Evolutionary conservation across 2,113 vertebrate species (phyloP).

Genomic region (Gnathonemus echidnorhynchus): DNA sequence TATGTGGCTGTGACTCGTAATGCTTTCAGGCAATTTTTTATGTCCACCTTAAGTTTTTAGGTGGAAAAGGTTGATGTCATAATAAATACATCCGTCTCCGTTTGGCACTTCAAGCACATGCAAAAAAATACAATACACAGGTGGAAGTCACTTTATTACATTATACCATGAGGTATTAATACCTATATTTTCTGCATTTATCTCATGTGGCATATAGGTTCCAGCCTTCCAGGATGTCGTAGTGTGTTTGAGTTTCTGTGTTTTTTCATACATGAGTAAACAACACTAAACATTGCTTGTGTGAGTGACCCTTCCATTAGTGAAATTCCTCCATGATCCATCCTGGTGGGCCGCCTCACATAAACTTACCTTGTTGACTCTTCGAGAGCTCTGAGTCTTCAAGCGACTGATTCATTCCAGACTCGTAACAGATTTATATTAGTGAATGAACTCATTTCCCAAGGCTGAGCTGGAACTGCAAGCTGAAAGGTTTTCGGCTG

Average conservation of each 20-base stretch:
- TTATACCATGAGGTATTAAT: neutral
- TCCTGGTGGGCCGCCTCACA: neutral
- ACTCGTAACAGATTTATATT: neutral
- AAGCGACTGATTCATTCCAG: neutral
- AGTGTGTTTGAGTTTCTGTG: neutral
- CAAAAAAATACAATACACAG: neutral
- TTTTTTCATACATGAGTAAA: neutral
- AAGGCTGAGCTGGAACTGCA: neutral
- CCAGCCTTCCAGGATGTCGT: neutral
- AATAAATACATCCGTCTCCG: neutral
- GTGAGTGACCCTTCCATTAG: neutral
- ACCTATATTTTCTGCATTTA: neutral
- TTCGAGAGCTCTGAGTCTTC: neutral
- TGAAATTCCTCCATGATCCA: neutral
- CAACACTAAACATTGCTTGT: neutral
- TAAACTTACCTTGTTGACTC: neutral
- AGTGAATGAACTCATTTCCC: neutral
- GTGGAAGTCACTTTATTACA: neutral
- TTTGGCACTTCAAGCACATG: neutral
- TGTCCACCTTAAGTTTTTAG: neutral
- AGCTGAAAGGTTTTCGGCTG: neutral
- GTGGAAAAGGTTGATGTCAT: neutral
- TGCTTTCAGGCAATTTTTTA: neutral
- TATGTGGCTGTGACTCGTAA: too few relatives aligned
- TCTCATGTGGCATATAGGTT: neutral